Percentiles rank a stretch among this genome's conserved stretches.
Evolutionary conservation across 2,797 vertebrate species (phyloP).

Genomic region (Sylvilagus floridanus): DNA sequence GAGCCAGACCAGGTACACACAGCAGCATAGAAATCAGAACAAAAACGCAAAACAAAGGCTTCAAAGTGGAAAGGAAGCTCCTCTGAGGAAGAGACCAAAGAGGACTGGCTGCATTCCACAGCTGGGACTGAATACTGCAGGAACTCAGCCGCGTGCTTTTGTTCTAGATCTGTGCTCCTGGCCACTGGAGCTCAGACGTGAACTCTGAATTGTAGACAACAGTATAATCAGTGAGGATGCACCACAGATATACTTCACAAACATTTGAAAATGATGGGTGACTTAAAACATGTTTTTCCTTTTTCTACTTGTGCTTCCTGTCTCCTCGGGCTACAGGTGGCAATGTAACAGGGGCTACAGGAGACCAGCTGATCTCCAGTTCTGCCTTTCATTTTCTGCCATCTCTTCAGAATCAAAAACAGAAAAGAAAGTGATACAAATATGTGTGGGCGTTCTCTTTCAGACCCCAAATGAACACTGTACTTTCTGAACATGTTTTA

Average conservation of each 20-base stretch:
- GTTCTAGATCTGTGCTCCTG: neutral
- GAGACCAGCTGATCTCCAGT: neutral
- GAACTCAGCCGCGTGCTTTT: neutral
- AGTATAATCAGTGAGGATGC: conserved; percentile 42
- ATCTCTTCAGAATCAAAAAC: neutral
- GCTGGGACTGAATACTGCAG: neutral
- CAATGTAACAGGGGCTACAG: neutral
- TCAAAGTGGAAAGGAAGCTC: neutral
- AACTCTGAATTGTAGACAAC: neutral
- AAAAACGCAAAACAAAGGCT: neutral
- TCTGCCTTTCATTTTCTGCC: neutral
- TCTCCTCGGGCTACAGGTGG: neutral
- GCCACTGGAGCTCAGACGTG: neutral
- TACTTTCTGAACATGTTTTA: conserved; percentile 33
- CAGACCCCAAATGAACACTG: neutral
- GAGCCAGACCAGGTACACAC: neutral
- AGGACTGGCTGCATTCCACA: neutral
- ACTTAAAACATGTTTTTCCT: conserved; percentile 23
- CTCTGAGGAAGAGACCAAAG: neutral
- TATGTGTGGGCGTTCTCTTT: neutral
- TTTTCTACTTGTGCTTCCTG: neutral
- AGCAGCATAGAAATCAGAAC: neutral
- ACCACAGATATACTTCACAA: conserved; percentile 40
- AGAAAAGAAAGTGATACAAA: neutral
- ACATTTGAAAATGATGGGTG: conserved; percentile 19